Conservation (phyloP, 2,113 vertebrate genomes). For the Tylochromis polylepis region DNA sequence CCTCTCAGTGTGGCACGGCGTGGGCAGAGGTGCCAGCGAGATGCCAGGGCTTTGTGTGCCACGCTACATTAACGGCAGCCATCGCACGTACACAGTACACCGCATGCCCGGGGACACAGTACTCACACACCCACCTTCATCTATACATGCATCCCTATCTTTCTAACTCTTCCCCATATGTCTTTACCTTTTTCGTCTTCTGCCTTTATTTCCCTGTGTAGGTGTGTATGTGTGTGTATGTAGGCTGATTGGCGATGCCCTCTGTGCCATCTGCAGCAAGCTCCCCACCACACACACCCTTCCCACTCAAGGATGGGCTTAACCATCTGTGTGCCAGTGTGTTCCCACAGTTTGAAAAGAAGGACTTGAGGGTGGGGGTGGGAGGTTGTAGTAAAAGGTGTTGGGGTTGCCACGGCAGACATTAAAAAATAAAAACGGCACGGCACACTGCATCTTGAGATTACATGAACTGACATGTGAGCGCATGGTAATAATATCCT, state of each 20-base stretch:
- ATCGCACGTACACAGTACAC: slow-evolving; percentile 12
- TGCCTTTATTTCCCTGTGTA: not conserved
- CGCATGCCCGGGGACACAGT: not conserved
- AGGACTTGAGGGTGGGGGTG: not conserved
- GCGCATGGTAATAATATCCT: not conserved
- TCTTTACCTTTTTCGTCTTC: not conserved
- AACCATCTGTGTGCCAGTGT: slow-evolving; percentile 81
- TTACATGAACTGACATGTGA: not conserved
- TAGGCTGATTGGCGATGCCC: slow-evolving; percentile 75
- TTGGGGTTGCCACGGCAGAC: slow-evolving; percentile 14
- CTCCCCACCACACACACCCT: slow-evolving; percentile 42
- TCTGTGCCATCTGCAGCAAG: slow-evolving; percentile 79
- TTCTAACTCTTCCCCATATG: not conserved
- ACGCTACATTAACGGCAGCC: slow-evolving; percentile 33
- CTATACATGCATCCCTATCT: not conserved
- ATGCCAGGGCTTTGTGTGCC: slow-evolving; percentile 66
- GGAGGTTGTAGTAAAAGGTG: not conserved
- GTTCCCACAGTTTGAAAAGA: slow-evolving; percentile 66
- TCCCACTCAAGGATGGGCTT: slow-evolving; percentile 76
- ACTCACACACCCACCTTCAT: slow-evolving; percentile 38
- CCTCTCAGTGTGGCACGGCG: slow-evolving; percentile 59
- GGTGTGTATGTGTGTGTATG: slow-evolving; percentile 15
- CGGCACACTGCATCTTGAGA: not conserved
- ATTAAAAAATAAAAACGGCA: not conserved
- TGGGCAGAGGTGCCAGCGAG: slow-evolving; percentile 62